Percentiles rank a stretch among this genome's conserved stretches.
These are phyloP conservation scores for Lepidochrysops patricia DNA, from an alignment of 2,888 invertebrate species.

Conservation along the genomic window DNA sequence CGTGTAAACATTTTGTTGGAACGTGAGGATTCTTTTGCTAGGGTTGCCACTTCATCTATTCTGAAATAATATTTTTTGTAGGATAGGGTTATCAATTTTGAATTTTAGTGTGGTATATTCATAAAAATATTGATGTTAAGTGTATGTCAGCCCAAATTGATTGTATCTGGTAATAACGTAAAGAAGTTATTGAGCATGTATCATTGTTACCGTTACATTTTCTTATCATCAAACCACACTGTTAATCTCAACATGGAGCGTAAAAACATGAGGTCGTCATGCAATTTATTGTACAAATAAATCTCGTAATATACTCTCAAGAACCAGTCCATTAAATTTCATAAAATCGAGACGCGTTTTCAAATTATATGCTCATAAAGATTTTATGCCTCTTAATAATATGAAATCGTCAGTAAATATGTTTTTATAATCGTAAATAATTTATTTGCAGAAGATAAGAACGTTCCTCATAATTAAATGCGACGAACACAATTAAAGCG, in stretches of 20 bases:
- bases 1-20: background rate
- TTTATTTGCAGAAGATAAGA: slow-evolving; percentile 11
- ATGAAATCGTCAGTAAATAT: slow-evolving; percentile 3
- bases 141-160: no score
- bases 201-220: background rate
- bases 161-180: no score
- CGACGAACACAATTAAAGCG: slow-evolving; percentile 3
- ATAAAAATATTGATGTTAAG: no score
- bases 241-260: background rate
- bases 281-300: background rate
- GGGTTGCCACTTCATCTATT: background rate
- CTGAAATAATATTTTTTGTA: no score
- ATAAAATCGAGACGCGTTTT: background rate
- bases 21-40: background rate
- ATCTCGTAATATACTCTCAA: background rate
- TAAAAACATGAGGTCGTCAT: slow-evolving; percentile 7
- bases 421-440: slow-evolving; percentile 11
- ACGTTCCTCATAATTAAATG: slow-evolving; percentile 7
- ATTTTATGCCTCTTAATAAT: slow-evolving; percentile 13
- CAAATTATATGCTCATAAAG: slow-evolving; percentile 2
- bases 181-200: no score
- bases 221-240: background rate
- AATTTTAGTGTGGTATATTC: no score
- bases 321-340: background rate
- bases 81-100: no score